Percentiles rank a stretch among this genome's conserved stretches.
Conservation (phyloP, 2,888 invertebrate species). For the Antheraea yamamai region DNA sequence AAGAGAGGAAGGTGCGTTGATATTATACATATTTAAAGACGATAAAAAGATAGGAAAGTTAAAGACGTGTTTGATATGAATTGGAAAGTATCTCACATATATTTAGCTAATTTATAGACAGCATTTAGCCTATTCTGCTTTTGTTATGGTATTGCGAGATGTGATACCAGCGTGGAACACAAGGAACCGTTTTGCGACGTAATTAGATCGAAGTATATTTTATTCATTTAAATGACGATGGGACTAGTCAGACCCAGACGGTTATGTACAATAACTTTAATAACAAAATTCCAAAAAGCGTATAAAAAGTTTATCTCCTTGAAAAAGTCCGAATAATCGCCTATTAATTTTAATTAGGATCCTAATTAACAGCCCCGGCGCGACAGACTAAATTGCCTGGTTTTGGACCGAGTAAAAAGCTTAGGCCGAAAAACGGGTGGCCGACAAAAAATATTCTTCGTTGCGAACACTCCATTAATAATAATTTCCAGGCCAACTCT, state of each 20-base stretch:
- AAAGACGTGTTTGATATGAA: no score
- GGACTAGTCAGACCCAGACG: neutral
- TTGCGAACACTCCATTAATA: slow-evolving; percentile 66
- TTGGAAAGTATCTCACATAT: no score
- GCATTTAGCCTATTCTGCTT: no score
- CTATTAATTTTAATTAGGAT: slow-evolving; percentile 77
- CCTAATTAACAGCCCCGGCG: slow-evolving; percentile 66
- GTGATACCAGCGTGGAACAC: no score
- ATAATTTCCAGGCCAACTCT: slow-evolving; percentile 52
- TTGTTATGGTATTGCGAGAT: no score
- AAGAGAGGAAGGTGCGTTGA: no score
- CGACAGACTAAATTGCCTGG: slow-evolving; percentile 66
- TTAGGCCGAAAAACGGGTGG: slow-evolving; percentile 49
- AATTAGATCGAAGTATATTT: neutral
- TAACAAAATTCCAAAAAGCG: neutral
- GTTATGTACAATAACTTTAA: slow-evolving; percentile 21
- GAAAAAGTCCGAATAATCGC: slow-evolving; percentile 63
- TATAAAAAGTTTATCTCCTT: slow-evolving; percentile 53
- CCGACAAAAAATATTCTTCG: slow-evolving; percentile 61
- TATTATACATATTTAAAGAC: no score
- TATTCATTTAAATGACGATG: neutral
- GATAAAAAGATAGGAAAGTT: no score
- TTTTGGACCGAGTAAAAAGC: slow-evolving; percentile 57
- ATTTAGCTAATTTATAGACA: no score
- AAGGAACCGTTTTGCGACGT: no score